phyloP scores from a whole-genome alignment of 2,113 vertebrate species.

The Halcyon senegalensis region DNA sequence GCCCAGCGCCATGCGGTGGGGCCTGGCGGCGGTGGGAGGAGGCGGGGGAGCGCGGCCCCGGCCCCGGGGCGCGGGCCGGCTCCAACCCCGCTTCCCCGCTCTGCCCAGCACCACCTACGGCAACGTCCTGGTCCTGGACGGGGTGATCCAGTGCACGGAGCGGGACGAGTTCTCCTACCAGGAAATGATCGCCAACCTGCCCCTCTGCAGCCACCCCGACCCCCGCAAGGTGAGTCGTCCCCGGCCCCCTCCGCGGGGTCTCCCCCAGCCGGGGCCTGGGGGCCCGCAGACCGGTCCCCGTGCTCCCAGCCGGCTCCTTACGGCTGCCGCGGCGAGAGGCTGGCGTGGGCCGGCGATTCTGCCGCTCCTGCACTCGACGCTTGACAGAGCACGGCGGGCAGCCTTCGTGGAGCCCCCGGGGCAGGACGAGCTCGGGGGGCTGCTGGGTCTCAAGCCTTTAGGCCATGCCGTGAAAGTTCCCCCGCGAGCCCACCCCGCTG shows the following conservation, averaged over 20 bases:
- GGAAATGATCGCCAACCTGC: conserved; percentile 97
- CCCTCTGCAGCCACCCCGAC: conserved; percentile 90
- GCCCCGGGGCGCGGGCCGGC: not conserved
- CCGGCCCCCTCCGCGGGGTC: not conserved
- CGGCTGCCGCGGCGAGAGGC: not conserved
- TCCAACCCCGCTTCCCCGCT: not conserved
- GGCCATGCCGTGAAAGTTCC: rapidly evolving
- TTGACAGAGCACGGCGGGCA: not conserved
- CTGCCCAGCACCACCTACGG: conserved; percentile 91
- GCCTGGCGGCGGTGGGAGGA: not conserved
- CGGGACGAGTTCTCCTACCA: conserved; percentile 98
- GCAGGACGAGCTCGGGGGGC: not conserved
- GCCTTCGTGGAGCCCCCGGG: not conserved
- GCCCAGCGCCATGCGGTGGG: not conserved
- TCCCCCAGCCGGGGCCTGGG: not conserved
- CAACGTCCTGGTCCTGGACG: conserved; percentile 94
- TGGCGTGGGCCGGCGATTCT: not conserved
- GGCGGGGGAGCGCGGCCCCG: not conserved
- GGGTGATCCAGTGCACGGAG: conserved; percentile 97
- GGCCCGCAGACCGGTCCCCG: not conserved
- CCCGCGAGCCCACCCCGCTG: not conserved
- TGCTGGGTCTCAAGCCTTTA: rapidly evolving
- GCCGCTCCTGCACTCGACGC: not conserved
- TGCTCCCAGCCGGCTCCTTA: not conserved
- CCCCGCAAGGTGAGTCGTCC: conserved; percentile 88